These are phyloP conservation scores for Catocala nupta DNA, from an alignment of 2,888 invertebrate species.

Conservation along the genomic window DNA sequence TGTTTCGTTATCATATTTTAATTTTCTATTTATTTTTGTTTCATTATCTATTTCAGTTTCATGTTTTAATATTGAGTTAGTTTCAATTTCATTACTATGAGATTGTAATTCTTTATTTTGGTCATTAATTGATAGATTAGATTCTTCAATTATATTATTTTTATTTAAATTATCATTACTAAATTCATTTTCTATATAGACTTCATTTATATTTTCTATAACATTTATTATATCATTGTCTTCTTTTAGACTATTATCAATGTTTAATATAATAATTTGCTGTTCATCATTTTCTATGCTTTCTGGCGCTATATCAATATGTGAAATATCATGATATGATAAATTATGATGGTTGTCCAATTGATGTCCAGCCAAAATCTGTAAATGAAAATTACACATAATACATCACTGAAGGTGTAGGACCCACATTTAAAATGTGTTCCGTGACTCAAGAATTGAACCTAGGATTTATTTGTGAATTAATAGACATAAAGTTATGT, in stretches of 20 bases:
- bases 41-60: background rate
- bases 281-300: background rate
- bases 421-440: too few relatives aligned
- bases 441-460: too few relatives aligned
- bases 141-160: background rate
- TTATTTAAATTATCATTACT: background rate
- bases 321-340: too few relatives aligned
- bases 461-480: too few relatives aligned
- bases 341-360: too few relatives aligned
- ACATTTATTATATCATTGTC: background rate
- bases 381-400: too few relatives aligned
- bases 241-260: background rate
- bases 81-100: too few relatives aligned
- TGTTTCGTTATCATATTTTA: background rate
- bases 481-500: too few relatives aligned
- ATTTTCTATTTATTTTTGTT: background rate
- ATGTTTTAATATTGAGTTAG: background rate
- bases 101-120: too few relatives aligned
- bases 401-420: too few relatives aligned
- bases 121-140: background rate
- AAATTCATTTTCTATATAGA: conserved; percentile 1
- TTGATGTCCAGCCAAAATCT: too few relatives aligned
- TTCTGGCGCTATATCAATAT: too few relatives aligned
- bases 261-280: background rate
- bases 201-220: background rate